Evolutionary conservation across 2,113 vertebrate genomes (phyloP).

Genomic region (Anthoscopus minutus): DNA sequence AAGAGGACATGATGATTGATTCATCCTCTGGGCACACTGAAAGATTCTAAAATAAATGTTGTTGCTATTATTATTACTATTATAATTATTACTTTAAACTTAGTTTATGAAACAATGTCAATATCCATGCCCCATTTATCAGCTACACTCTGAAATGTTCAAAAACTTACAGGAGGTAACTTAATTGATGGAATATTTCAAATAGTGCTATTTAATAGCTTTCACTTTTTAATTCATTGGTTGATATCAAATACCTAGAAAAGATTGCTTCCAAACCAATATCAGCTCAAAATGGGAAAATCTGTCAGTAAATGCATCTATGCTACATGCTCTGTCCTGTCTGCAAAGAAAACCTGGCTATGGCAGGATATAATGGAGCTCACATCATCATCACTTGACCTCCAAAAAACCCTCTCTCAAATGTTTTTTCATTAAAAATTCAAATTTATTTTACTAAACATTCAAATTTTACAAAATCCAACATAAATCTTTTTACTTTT

Average conservation of each 20-base stretch:
- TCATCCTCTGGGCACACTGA: conserved; percentile 98
- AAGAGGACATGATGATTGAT: conserved; percentile 99
- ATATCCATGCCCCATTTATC: not conserved
- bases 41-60: conserved; percentile 80
- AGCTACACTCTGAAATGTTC: not conserved
- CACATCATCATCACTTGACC: not conserved
- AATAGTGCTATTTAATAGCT: not conserved
- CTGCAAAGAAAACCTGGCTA: not conserved
- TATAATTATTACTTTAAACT: not conserved
- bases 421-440: not conserved
- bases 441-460: not conserved
- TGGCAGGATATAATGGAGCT: fast-evolving
- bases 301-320: not conserved
- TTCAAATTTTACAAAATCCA: not conserved
- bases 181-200: not conserved
- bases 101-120: not conserved
- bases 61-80: not conserved
- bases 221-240: not conserved
- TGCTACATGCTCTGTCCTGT: not conserved
- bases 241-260: not conserved
- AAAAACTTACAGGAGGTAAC: not conserved
- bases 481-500: not conserved
- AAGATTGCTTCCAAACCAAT: not conserved
- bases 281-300: not conserved
- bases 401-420: not conserved